Percentiles rank a stretch among this genome's conserved stretches.
phyloP scores from a whole-genome alignment of 2,888 invertebrate genomes.

The Pogonocherus hispidulus region DNA sequence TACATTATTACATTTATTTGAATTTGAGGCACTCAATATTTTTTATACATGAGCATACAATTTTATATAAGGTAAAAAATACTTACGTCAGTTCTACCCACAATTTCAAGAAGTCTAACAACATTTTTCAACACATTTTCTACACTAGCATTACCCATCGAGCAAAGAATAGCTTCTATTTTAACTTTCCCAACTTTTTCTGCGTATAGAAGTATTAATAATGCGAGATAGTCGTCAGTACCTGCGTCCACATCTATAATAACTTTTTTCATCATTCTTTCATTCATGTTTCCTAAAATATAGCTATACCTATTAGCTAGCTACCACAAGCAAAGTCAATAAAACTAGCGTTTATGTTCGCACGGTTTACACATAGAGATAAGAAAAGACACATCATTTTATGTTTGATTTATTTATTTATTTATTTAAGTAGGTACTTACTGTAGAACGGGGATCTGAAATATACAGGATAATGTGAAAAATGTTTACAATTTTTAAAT shows the following conservation, averaged over 20 bases:
- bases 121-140: conserved; percentile 80
- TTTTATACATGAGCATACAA: too few species aligned
- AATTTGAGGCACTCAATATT: too few species aligned
- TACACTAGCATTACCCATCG: conserved; percentile 80
- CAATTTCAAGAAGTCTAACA: conserved; percentile 75
- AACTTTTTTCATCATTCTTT: conserved; percentile 50
- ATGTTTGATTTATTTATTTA: too few species aligned
- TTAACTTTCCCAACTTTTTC: conserved; percentile 69
- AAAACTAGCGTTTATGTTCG: too few species aligned
- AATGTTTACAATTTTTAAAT: too few species aligned
- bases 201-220: conserved; percentile 73
- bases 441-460: too few species aligned
- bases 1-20: too few species aligned
- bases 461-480: too few species aligned
- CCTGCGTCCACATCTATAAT: conserved; percentile 77
- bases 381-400: too few species aligned
- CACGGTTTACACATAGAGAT: too few species aligned
- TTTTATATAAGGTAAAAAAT: too few species aligned
- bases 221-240: conserved; percentile 76
- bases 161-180: conserved; percentile 81
- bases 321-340: background rate
- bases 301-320: background rate
- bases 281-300: conserved; percentile 4
- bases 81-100: conserved; percentile 75
- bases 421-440: too few species aligned